Conservation (phyloP, 2,888 invertebrate species). For the Caenorhabditis japonica region DNA sequence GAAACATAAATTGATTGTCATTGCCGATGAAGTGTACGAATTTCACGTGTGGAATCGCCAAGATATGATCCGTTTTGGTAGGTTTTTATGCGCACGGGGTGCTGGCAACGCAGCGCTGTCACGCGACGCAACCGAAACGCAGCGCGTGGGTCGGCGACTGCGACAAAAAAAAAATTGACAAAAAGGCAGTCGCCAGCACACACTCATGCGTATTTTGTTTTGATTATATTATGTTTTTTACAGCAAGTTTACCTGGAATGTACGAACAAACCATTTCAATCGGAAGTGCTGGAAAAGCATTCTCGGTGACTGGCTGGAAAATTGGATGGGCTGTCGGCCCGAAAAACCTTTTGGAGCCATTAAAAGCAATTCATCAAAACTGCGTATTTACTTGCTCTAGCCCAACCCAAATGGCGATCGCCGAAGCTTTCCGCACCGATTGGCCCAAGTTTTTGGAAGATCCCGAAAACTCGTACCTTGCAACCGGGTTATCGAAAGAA, state of each 20-base stretch:
- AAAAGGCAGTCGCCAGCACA: too few relatives aligned
- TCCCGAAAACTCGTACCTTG: slow-evolving; percentile 84
- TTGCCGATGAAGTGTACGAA: slow-evolving; percentile 98
- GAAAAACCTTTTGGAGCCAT: slow-evolving; percentile 84
- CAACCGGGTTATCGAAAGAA: slow-evolving; percentile 84
- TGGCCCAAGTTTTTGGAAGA: slow-evolving; percentile 49
- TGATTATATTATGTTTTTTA: slow-evolving; percentile 38
- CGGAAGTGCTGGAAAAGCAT: slow-evolving; percentile 97
- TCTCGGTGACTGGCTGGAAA: slow-evolving; percentile 96
- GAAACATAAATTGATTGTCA: slow-evolving; percentile 90
- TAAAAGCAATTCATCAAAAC: slow-evolving; percentile 92
- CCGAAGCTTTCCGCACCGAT: slow-evolving; percentile 89
- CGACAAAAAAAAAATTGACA: too few relatives aligned
- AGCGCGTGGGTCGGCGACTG: too few relatives aligned
- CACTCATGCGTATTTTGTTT: too few relatives aligned
- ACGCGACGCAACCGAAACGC: too few relatives aligned
- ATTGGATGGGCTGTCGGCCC: slow-evolving; percentile 96
- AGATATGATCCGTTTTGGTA: slow-evolving; percentile 90
- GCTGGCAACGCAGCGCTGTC: background rate
- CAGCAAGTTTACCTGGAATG: slow-evolving; percentile 92
- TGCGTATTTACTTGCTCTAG: slow-evolving; percentile 87
- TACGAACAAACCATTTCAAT: slow-evolving; percentile 97
- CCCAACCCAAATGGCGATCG: slow-evolving; percentile 85
- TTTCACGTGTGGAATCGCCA: slow-evolving; percentile 90
- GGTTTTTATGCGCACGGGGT: too few relatives aligned